Percentiles rank a stretch among this genome's conserved stretches.
These are phyloP conservation scores for Dufourea novaeangliae DNA, from an alignment of 1,140 invertebrate species.

Conservation along the genomic window DNA sequence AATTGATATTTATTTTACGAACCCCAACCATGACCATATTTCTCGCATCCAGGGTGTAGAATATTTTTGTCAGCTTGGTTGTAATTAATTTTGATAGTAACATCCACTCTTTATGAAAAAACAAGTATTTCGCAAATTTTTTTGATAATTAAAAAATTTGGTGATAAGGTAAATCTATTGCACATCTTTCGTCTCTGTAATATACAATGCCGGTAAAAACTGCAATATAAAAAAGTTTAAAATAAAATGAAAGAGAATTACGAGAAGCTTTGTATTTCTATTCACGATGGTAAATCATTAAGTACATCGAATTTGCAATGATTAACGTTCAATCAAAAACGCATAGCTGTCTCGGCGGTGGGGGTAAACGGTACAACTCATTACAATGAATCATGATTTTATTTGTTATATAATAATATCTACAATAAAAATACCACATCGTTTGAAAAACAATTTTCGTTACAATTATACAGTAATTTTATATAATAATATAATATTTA, in stretches of 20 bases:
- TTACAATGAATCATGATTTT: slow-evolving; percentile 81
- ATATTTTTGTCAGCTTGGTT: neutral
- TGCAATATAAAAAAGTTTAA: no score
- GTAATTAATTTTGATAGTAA: neutral
- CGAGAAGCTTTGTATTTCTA: neutral
- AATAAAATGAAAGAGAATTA: neutral
- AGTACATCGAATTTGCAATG: no score
- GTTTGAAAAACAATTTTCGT: slow-evolving; percentile 82
- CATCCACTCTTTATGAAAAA: no score
- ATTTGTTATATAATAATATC: slow-evolving; percentile 82
- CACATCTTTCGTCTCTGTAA: no score
- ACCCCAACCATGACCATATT: neutral
- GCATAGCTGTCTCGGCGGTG: no score
- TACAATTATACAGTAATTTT: slow-evolving; percentile 81
- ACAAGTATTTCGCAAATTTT: no score
- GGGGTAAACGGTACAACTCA: no score
- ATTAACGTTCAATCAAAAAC: no score
- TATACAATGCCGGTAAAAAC: neutral
- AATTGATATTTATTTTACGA: neutral
- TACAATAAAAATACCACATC: slow-evolving; percentile 82
- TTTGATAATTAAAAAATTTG: no score
- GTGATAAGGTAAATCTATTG: no score
- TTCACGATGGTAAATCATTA: no score
- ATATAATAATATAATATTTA: slow-evolving; percentile 80
- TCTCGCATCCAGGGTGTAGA: neutral